Base-by-base conservation (phyloP, 2,888 invertebrate genomes). In the Drosophila demipolita region DNA sequence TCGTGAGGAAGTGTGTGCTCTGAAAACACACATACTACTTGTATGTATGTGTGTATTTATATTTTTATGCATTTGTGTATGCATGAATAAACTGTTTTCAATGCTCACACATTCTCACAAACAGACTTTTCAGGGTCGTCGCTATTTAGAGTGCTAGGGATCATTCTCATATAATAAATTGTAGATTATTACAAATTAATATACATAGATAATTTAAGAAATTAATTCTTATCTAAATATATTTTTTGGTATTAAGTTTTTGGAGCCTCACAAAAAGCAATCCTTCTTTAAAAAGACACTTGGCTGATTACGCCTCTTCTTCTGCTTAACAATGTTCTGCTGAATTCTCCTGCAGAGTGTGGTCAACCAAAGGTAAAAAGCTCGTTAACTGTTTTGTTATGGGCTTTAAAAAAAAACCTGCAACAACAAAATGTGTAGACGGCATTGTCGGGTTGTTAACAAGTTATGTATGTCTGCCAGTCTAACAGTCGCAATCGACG, bases 371-470 rank as follows among this genome's bases (percentile, higher is more conserved):
- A 73, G 71, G 57, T 57, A 79, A 79, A 78, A 79, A 73, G 71
- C 80, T 82, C 83, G 80, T 81, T 81, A 81, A 72, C 68, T 73
- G 80, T 79, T 81, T 78, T 82, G 71, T 76, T 82, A 82, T 76
- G 71, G 78, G 59, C 61, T 70, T 78, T 66, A 74, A 75, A 70
- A 50, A 32, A 33, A 49, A 11, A 23, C 20, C 23, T 8, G 23
- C 45, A 23, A 45, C 15, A 45, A 15, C 45, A 42, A 26, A 59
- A 68, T 36, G 52, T 49, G 52, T 40, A 75, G 71, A 72, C 55
- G 65, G 45, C 59, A 63, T 38, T 55, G 63, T 60, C 62, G 64
- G 64, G 72, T 72, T 79, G 69, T 72, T 69, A 79, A 79, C 80
- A 64, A 79, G 66, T 66, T 66, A 65, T 69, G 15, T 15, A 23